These are phyloP conservation scores for Alloscopus bannaensis DNA, from an alignment of 2,888 invertebrate species.

Conservation along the genomic window DNA sequence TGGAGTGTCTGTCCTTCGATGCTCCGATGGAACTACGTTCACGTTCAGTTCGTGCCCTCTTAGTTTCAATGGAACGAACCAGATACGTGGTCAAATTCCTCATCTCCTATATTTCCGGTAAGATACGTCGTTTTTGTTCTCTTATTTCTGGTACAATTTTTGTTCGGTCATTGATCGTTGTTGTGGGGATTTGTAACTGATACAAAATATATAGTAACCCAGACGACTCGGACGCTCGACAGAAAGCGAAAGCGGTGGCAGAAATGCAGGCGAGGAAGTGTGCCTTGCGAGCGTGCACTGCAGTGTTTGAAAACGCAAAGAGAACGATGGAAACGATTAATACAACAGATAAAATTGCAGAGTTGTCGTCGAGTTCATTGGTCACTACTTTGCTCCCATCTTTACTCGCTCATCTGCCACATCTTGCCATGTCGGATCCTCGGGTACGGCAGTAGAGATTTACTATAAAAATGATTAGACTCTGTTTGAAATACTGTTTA, in stretches of 20 bases:
- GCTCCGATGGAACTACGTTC: constrained; percentile 94
- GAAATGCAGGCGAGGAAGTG: constrained; percentile 82
- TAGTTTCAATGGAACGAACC: constrained; percentile 97
- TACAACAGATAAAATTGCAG: constrained; percentile 74
- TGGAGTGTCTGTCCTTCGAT: constrained; percentile 90
- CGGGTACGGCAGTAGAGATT: no score
- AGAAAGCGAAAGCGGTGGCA: constrained; percentile 79
- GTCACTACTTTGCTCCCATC: constrained; percentile 88
- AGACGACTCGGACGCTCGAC: constrained; percentile 79
- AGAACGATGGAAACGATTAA: constrained; percentile 61
- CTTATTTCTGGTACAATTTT: no score
- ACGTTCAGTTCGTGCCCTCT: constrained; percentile 93
- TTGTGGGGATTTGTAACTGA: no score
- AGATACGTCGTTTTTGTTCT: constrained; percentile 37
- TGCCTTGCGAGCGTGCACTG: constrained; percentile 78
- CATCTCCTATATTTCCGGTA: constrained; percentile 92
- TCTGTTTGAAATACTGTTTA: constrained; percentile 9
- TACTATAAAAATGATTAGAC: no score
- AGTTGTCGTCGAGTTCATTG: constrained; percentile 80
- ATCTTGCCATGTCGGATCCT: constrained; percentile 88
- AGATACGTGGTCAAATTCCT: constrained; percentile 95
- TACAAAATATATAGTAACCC: constrained; percentile 80
- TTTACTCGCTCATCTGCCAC: constrained; percentile 89
- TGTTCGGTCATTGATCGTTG: no score
- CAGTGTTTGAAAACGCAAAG: constrained; percentile 70